Conservation (phyloP, 2,113 vertebrate genomes). For the Orientallactaga bullata region DNA sequence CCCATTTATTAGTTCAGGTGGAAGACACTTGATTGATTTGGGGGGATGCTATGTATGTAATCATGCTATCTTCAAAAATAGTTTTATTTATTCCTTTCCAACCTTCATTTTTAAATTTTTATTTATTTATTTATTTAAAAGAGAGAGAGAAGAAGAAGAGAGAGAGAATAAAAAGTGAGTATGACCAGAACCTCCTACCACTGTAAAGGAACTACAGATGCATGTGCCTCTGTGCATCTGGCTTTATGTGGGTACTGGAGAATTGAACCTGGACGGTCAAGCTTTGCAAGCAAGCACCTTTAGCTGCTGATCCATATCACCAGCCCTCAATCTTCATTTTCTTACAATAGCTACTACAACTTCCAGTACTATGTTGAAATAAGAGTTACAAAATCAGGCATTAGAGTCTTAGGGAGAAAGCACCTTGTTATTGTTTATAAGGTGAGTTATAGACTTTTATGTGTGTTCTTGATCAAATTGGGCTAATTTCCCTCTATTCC, state of each 20-base stretch:
- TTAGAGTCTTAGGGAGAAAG: background rate
- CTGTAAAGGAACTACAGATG: too few relatives aligned
- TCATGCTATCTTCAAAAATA: constrained; percentile 28
- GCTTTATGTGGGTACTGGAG: too few relatives aligned
- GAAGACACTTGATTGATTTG: background rate
- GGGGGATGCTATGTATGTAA: background rate
- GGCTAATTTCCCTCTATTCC: background rate
- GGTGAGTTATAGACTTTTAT: background rate
- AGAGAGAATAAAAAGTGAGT: too few relatives aligned
- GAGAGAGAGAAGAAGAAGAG: too few relatives aligned
- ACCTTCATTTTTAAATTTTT: background rate
- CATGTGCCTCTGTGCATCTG: too few relatives aligned
- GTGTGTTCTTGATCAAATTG: background rate
- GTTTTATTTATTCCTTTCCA: background rate
- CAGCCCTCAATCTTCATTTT: background rate
- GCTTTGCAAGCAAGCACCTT: too few relatives aligned
- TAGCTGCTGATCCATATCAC: too few relatives aligned
- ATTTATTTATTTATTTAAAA: too few relatives aligned
- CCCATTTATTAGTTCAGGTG: background rate
- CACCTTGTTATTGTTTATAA: background rate
- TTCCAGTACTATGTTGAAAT: background rate
- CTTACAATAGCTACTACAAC: background rate
- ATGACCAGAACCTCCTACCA: too few relatives aligned
- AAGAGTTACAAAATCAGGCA: background rate
- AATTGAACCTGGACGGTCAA: too few relatives aligned